Conservation (phyloP, 2,113 vertebrate species). For the Cynocephalus volans region DNA sequence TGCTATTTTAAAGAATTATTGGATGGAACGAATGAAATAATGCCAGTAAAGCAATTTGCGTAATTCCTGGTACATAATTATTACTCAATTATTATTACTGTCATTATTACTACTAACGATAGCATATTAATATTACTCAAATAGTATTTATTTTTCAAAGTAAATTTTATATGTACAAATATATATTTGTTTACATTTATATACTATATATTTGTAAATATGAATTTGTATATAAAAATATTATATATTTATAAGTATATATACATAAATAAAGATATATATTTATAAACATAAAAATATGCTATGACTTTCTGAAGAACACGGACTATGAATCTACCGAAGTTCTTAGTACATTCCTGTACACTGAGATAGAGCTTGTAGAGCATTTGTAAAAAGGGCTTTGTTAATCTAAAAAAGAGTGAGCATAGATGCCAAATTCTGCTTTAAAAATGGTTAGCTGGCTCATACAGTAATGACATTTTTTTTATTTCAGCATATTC, state of each 20-base stretch:
- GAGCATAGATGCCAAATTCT: background rate
- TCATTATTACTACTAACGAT: background rate
- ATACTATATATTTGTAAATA: background rate
- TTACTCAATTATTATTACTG: background rate
- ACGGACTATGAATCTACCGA: background rate
- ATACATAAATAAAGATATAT: background rate
- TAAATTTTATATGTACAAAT: background rate
- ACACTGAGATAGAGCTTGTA: background rate
- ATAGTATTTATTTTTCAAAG: background rate
- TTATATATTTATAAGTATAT: no score
- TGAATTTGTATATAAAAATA: background rate
- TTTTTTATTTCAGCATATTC: background rate
- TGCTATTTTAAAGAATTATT: background rate
- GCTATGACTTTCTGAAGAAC: background rate
- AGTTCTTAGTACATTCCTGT: background rate
- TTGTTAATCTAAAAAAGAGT: background rate
- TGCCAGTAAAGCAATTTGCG: background rate
- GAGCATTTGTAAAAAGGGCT: background rate
- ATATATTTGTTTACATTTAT: background rate
- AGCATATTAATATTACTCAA: background rate
- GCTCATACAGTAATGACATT: background rate
- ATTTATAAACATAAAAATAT: background rate
- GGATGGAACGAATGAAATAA: background rate
- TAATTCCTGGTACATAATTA: background rate
- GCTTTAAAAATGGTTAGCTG: background rate